Evolutionary conservation across 2,888 invertebrate genomes (phyloP).

Genomic region (Ischnus inquisitorius): DNA sequence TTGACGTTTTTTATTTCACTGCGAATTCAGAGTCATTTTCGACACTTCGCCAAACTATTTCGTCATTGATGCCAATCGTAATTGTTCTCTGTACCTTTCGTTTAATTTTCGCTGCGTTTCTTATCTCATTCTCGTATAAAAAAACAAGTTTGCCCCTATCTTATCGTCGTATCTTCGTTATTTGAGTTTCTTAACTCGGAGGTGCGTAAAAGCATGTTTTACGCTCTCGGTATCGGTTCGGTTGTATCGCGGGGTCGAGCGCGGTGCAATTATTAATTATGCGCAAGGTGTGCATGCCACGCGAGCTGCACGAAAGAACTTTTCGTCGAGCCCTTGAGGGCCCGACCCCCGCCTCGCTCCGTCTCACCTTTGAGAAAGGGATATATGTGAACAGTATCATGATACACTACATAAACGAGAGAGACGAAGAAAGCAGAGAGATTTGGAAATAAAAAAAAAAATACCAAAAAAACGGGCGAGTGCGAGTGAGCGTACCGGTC

Average conservation of each 20-base stretch:
- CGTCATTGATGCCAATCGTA: not conserved
- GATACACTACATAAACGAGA: constrained; percentile 61
- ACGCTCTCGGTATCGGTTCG: constrained; percentile 30
- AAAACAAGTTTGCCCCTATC: not conserved
- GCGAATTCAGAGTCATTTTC: not conserved
- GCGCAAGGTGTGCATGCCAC: constrained; percentile 75
- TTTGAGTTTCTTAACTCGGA: not conserved
- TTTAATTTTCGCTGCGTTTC: not conserved
- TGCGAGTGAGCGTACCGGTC: constrained; percentile 58
- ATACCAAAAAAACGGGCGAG: constrained; percentile 30
- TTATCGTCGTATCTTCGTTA: constrained; percentile 11
- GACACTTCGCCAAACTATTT: not conserved
- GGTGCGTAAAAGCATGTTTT: constrained; percentile 55
- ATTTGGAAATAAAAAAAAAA: constrained; percentile 44
- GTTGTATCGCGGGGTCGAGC: constrained; percentile 43
- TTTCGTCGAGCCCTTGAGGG: constrained; percentile 65
- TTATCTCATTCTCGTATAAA: too few relatives aligned
- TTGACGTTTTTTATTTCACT: not conserved
- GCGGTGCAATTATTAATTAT: constrained; percentile 75
- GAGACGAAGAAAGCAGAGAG: constrained; percentile 38
- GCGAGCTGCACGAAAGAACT: constrained; percentile 71
- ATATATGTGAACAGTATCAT: constrained; percentile 41
- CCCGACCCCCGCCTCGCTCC: constrained; percentile 48
- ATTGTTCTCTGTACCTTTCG: not conserved
- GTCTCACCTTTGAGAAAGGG: constrained; percentile 49